phyloP scores from a whole-genome alignment of 2,113 vertebrate species.

The Shinisaurus crocodilurus region DNA sequence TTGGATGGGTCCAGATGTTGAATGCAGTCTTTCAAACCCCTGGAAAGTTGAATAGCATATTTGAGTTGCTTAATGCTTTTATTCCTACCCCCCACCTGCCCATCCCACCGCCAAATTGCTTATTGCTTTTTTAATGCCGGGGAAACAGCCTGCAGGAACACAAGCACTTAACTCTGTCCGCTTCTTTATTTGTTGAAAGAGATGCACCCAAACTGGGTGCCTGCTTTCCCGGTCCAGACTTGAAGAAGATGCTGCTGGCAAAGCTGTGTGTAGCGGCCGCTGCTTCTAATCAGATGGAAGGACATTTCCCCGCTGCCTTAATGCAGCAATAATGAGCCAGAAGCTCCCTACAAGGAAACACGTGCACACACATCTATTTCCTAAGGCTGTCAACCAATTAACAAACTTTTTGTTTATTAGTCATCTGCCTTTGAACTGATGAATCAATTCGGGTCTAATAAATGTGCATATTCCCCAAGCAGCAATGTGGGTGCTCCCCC shows the following conservation, averaged over 20 bases:
- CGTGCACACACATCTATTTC: neutral
- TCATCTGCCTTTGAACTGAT: neutral
- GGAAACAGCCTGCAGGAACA: neutral
- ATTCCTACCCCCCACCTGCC: neutral
- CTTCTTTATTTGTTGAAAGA: neutral
- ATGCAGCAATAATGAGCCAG: neutral
- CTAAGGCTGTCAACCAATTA: neutral
- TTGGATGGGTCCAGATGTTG: neutral
- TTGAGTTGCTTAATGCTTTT: neutral
- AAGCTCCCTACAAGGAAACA: neutral
- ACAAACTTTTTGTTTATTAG: neutral
- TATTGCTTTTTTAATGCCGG: conserved; percentile 1
- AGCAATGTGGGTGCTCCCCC: neutral
- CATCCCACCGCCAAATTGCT: neutral
- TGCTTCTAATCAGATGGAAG: neutral
- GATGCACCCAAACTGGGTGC: neutral
- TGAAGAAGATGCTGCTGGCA: neutral
- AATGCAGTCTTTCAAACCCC: conserved; percentile 11
- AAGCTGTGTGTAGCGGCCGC: too few relatives aligned
- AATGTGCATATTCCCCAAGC: neutral
- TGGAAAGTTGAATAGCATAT: neutral
- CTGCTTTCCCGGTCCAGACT: neutral
- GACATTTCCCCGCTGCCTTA: neutral
- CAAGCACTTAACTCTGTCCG: neutral
- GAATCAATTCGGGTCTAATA: neutral